Percentiles rank a stretch among this genome's conserved stretches.
Evolutionary conservation across 1,140 invertebrate species (phyloP).

Genomic region (Limonius californicus): DNA sequence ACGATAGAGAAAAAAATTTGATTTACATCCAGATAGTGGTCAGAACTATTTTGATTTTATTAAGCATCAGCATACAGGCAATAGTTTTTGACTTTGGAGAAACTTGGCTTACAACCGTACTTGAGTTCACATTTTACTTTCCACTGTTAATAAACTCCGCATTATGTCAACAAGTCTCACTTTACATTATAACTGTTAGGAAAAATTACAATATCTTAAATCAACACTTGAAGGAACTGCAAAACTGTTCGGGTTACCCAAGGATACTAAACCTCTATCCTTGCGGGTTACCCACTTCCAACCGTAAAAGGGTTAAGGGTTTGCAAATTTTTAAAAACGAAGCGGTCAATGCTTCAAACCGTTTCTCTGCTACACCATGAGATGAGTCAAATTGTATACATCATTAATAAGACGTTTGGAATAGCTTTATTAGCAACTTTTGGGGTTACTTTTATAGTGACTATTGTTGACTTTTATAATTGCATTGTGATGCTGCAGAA

Average conservation of each 20-base stretch:
- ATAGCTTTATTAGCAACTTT: constrained; percentile 18
- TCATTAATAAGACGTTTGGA: constrained; percentile 26
- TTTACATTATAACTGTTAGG: not conserved
- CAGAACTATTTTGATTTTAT: not conserved
- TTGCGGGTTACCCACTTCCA: not conserved
- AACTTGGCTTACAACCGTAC: not conserved
- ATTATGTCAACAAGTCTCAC: constrained; percentile 2
- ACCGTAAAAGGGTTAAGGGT: too few species aligned
- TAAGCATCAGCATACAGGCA: not conserved
- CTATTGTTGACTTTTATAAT: constrained; percentile 16
- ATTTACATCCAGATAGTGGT: not conserved
- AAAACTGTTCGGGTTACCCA: not conserved
- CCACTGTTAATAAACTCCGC: constrained; percentile 4
- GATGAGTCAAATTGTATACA: constrained; percentile 19
- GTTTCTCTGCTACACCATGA: constrained; percentile 26
- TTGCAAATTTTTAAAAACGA: constrained; percentile 16
- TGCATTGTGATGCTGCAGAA: constrained; percentile 14
- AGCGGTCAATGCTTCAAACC: constrained; percentile 21
- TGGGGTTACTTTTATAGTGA: constrained; percentile 20
- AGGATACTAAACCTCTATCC: not conserved
- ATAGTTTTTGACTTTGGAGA: not conserved
- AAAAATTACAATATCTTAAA: constrained; percentile 12
- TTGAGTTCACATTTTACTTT: constrained; percentile 10
- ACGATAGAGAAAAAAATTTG: constrained; percentile 1
- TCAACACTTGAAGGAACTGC: constrained; percentile 6